A percentile compares a stretch with the other conserved stretches of the same genome.
phyloP scores from a whole-genome alignment of 1,140 invertebrate genomes.

The Platorchestia sp. region DNA sequence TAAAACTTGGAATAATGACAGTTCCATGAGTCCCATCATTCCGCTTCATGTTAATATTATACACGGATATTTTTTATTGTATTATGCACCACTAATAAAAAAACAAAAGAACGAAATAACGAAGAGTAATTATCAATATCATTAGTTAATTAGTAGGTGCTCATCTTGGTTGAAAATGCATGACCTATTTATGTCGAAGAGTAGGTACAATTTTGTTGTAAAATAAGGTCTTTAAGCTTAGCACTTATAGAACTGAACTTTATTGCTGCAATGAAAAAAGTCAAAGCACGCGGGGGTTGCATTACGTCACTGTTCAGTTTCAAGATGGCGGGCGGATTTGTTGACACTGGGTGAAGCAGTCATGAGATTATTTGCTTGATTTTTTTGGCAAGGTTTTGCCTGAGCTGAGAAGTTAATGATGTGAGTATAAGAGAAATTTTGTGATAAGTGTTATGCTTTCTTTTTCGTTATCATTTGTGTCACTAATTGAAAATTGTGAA shows the following conservation, averaged over 20 bases:
- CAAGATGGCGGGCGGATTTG: slow-evolving; percentile 38
- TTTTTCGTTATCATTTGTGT: not conserved
- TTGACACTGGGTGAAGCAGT: slow-evolving; percentile 42
- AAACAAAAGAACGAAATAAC: not conserved
- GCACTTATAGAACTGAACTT: not conserved
- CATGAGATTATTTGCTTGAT: slow-evolving; percentile 37
- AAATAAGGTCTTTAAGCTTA: not conserved
- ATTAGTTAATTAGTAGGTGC: not conserved
- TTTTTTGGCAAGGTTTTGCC: not conserved
- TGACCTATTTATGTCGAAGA: not conserved
- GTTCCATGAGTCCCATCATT: not conserved
- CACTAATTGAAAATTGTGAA: not conserved
- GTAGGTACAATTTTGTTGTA: not conserved
- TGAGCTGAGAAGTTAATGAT: not conserved
- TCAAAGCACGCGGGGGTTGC: slow-evolving; percentile 20
- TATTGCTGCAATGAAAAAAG: not conserved
- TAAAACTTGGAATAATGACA: not conserved
- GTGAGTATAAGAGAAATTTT: not conserved
- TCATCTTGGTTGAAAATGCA: not conserved
- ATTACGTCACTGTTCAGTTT: slow-evolving; percentile 40
- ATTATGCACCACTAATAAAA: not conserved
- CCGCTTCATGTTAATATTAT: not conserved
- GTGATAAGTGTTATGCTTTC: not conserved
- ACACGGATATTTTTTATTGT: not conserved
- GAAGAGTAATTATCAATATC: not conserved